These are phyloP conservation scores for Meandrusa payeni DNA, from an alignment of 2,888 invertebrate genomes.

Conservation along the genomic window DNA sequence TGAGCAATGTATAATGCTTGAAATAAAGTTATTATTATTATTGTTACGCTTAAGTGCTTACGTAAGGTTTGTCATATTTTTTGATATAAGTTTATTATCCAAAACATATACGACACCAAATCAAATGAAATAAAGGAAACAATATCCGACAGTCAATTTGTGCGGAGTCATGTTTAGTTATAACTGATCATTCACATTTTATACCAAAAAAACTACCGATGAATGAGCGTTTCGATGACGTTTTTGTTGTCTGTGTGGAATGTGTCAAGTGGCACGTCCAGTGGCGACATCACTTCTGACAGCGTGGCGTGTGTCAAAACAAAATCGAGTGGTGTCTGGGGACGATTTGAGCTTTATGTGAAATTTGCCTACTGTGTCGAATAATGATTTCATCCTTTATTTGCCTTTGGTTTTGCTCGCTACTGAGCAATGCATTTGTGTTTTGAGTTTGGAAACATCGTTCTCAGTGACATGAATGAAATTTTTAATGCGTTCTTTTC, in stretches of 20 bases:
- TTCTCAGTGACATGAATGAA: too few relatives aligned
- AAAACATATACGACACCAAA: too few relatives aligned
- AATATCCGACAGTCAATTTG: constrained; percentile 7
- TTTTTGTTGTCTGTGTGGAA: constrained; percentile 45
- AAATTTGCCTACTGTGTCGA: constrained; percentile 48
- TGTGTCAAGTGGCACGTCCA: constrained; percentile 43
- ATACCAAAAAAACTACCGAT: constrained; percentile 42
- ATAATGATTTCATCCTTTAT: constrained; percentile 35
- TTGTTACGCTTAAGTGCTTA: too few relatives aligned
- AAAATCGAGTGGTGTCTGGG: constrained; percentile 76
- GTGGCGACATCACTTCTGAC: constrained; percentile 49
- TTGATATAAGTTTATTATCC: too few relatives aligned
- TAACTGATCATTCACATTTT: constrained; percentile 50
- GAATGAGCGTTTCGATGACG: constrained; percentile 51
- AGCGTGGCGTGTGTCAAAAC: constrained; percentile 70
- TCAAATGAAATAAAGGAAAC: too few relatives aligned
- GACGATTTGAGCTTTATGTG: constrained; percentile 46
- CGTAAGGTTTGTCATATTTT: too few relatives aligned
- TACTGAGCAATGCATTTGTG: too few relatives aligned
- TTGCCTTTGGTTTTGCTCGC: constrained; percentile 20
- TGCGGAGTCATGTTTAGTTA: constrained; percentile 53
- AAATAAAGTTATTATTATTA: too few relatives aligned
- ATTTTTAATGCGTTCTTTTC: too few relatives aligned
- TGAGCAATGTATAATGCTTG: too few relatives aligned
- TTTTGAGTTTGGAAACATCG: too few relatives aligned